Base-by-base conservation (phyloP, 2,113 vertebrate genomes). In the Ovibos moschatus region DNA sequence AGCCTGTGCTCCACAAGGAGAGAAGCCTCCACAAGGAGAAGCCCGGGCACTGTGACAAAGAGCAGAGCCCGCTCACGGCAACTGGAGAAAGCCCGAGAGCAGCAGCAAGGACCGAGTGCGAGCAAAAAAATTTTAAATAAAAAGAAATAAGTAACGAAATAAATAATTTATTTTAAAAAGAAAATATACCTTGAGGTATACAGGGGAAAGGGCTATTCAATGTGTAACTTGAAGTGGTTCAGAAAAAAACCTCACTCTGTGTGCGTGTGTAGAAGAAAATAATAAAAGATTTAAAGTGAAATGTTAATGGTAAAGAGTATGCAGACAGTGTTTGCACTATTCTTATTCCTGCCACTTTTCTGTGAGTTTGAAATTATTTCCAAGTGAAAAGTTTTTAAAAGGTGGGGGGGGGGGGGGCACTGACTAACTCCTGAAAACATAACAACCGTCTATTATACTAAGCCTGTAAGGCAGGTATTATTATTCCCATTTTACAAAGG, bases 401-500 rank as follows among this genome's bases (percentile, higher is more conserved):
- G n/a, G 67, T 40, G 10, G 2, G 9, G 45, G 7, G 28, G 23
- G 6, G 3, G 4, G 6, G 6, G 30, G 28, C 8, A 28, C 50
- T 84, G 55, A 87, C n/a, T 51, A 76, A 55, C 86, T 58, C 74
- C 45, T 64, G 27, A 78, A 91, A 91, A 40, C 23, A 81, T 40
- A 55, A 50, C n/a, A 53, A 67, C 64, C 17, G 1, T 79, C 58
- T 30, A 5, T 33, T 11, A 6, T 25, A 97, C 53, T 93, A 94
- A 58, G 30, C 30, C 40, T 28, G 4, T 30, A 25, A 87, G 25
- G 74, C 6, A 78, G 17, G 53, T 74, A 50, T 43, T 55, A 74
- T 64, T 89, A 85, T 89, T 96, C 30, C n/a, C 23, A 87, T 89
- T 55, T 97, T 67, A 91, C 89, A 96, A 91, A 93, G 33, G 79